Conservation (phyloP, 1,140 invertebrate genomes). For the Riptortus pedestris region DNA sequence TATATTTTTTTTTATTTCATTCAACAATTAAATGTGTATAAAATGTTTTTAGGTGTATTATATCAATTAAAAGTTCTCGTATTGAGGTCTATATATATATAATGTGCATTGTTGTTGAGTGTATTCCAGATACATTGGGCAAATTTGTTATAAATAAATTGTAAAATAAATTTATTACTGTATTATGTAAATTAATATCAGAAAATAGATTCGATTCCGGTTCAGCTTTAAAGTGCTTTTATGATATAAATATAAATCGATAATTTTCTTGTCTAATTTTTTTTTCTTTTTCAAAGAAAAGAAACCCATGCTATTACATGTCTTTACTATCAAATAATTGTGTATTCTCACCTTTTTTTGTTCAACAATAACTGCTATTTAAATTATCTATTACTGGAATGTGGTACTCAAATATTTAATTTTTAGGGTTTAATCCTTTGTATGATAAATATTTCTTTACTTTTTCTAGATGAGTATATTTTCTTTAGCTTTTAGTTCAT, state of each 20-base stretch:
- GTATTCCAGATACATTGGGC: constrained; percentile 9
- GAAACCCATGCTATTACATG: too few relatives aligned
- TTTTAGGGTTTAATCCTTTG: neutral
- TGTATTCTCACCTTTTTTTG: too few relatives aligned
- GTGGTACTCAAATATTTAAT: neutral
- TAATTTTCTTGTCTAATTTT: neutral
- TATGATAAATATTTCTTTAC: neutral
- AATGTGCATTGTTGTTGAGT: constrained; percentile 20
- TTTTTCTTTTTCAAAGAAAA: neutral
- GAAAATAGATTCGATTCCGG: too few relatives aligned
- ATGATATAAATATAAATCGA: neutral
- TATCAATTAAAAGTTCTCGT: constrained; percentile 7
- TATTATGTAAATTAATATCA: neutral
- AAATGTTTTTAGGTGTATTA: constrained; percentile 27
- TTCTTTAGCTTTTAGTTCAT: constrained; percentile 10
- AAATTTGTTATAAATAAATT: neutral
- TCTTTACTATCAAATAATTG: too few relatives aligned
- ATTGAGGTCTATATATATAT: constrained; percentile 5
- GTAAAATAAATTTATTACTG: neutral
- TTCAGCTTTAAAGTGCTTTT: neutral
- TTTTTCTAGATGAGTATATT: constrained; percentile 16
- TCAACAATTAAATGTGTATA: constrained; percentile 18
- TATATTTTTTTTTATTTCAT: constrained; percentile 20
- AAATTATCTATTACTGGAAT: neutral
- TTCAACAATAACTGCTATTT: too few relatives aligned